Conservation (phyloP, 2,888 invertebrate genomes). For the Andrena haemorrhoa region DNA sequence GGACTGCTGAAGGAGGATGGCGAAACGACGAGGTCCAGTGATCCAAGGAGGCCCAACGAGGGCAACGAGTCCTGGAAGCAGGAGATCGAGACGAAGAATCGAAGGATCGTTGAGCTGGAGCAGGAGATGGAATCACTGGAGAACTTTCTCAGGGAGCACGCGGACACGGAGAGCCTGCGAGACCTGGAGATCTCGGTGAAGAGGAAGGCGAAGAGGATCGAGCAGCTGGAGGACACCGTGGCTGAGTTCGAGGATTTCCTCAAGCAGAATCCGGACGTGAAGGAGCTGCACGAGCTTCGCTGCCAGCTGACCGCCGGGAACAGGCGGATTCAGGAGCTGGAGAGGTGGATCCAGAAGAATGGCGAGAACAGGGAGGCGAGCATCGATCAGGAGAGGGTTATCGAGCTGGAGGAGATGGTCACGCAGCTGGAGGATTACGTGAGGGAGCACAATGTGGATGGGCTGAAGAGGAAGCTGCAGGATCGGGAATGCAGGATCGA, state of each 20-base stretch:
- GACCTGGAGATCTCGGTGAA: constrained; percentile 87
- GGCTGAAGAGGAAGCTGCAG: constrained; percentile 76
- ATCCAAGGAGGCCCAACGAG: neutral
- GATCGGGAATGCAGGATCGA: constrained; percentile 79
- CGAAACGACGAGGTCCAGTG: neutral
- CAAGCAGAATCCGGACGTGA: constrained; percentile 85
- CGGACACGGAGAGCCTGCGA: constrained; percentile 87
- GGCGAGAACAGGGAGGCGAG: constrained; percentile 85
- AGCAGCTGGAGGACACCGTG: constrained; percentile 91
- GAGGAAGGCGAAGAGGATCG: constrained; percentile 89
- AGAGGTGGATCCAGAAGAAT: constrained; percentile 87
- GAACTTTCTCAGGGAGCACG: constrained; percentile 86
- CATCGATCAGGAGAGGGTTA: constrained; percentile 76
- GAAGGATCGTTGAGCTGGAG: constrained; percentile 87
- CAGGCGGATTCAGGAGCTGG: constrained; percentile 80
- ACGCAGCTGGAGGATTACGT: constrained; percentile 80
- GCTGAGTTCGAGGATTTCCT: constrained; percentile 86
- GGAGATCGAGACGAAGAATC: constrained; percentile 83
- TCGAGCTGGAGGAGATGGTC: constrained; percentile 81
- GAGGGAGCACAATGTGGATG: constrained; percentile 79
- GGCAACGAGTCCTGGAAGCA: constrained; percentile 55
- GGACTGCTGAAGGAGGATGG: constrained; percentile 7
- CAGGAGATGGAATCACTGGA: constrained; percentile 86
- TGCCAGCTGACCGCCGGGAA: constrained; percentile 71
- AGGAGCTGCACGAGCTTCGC: constrained; percentile 81